Conservation (phyloP, 1,140 invertebrate species). For the Orius insidiosus region DNA sequence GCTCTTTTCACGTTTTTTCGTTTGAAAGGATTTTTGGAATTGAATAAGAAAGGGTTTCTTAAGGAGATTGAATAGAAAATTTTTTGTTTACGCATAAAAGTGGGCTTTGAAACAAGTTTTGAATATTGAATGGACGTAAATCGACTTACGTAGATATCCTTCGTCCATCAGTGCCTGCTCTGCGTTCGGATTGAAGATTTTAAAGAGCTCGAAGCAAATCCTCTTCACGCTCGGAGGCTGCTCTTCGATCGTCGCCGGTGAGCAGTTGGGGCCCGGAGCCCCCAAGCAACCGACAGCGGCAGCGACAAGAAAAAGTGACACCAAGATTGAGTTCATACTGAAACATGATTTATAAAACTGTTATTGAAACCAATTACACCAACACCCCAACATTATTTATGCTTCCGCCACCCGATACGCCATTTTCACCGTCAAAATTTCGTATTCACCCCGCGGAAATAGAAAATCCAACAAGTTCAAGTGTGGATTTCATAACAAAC, state of each 20-base stretch:
- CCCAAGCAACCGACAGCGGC: slow-evolving; percentile 22
- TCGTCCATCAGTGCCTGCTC: slow-evolving; percentile 31
- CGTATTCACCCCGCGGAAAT: no score
- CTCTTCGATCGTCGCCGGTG: slow-evolving; percentile 31
- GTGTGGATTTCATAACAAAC: no score
- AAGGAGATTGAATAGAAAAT: not conserved
- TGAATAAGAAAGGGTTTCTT: not conserved
- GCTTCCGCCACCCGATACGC: no score
- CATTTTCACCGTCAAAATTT: no score
- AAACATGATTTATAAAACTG: not conserved
- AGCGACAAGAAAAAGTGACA: slow-evolving; percentile 15
- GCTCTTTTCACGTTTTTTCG: no score
- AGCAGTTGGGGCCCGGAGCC: slow-evolving; percentile 32
- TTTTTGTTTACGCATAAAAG: not conserved
- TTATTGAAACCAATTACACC: no score
- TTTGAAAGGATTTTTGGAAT: no score
- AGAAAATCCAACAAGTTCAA: no score
- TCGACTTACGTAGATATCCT: no score
- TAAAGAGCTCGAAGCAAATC: slow-evolving; percentile 33
- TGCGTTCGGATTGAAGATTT: slow-evolving; percentile 24
- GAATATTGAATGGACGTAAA: not conserved
- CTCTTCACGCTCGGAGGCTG: slow-evolving; percentile 34
- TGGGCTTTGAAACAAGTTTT: not conserved
- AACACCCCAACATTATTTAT: no score
- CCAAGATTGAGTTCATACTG: slow-evolving; percentile 24